Conservation (phyloP, 2,888 invertebrate species). For the Zygothrica quintamaculata region DNA sequence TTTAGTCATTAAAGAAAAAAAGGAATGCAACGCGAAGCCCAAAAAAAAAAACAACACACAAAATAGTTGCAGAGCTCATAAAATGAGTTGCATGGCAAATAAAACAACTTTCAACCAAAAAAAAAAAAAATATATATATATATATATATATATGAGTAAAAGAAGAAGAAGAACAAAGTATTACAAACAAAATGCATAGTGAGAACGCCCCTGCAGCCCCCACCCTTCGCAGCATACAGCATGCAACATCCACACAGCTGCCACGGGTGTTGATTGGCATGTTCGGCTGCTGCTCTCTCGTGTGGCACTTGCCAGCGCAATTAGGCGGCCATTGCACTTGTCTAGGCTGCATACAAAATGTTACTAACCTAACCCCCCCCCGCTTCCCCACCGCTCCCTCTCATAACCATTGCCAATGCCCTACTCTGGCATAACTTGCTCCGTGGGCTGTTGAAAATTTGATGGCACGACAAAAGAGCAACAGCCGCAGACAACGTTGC, state of each 20-base stretch:
- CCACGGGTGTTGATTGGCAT: slow-evolving; percentile 73
- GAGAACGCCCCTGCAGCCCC: slow-evolving; percentile 21
- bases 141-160: slow-evolving; percentile 8
- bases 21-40: slow-evolving; percentile 4
- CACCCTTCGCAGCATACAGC: too few species aligned
- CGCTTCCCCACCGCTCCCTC: background rate
- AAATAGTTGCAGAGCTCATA: slow-evolving; percentile 50
- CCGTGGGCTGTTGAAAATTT: slow-evolving; percentile 57
- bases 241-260: slow-evolving; percentile 27
- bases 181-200: slow-evolving; percentile 57
- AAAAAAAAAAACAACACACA: slow-evolving; percentile 9
- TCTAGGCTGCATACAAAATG: slow-evolving; percentile 39
- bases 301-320: slow-evolving; percentile 72
- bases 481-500: slow-evolving; percentile 47
- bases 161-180: slow-evolving; percentile 39
- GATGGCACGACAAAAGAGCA: slow-evolving; percentile 63
- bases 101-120: slow-evolving; percentile 57
- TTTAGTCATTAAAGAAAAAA: slow-evolving; percentile 45
- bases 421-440: slow-evolving; percentile 18
- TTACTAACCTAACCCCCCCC: background rate
- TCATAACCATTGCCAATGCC: background rate
- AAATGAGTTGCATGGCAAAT: slow-evolving; percentile 70
- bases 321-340: slow-evolving; percentile 77
- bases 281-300: slow-evolving; percentile 62
- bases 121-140: slow-evolving; percentile 1